A percentile compares a stretch with the other conserved stretches of the same genome.
These are phyloP conservation scores for Marisa cornuarietis DNA, from an alignment of 1,140 invertebrate genomes.

Conservation along the genomic window DNA sequence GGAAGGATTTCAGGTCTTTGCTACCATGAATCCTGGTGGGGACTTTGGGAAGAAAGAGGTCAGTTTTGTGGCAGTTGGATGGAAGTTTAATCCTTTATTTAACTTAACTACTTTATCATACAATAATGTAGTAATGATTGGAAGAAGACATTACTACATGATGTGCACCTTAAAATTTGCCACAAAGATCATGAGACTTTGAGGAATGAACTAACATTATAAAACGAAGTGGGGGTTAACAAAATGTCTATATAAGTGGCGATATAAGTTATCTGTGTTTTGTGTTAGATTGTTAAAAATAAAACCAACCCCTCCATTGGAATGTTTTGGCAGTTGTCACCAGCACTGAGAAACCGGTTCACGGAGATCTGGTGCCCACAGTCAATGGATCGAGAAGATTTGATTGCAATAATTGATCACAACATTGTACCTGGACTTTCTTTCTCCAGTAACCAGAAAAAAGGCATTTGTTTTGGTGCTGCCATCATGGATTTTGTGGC, in stretches of 20 bases:
- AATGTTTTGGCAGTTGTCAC: slow-evolving; percentile 78
- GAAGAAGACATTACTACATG: too few relatives aligned
- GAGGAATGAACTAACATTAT: too few relatives aligned
- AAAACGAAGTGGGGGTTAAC: too few relatives aligned
- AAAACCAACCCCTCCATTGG: slow-evolving; percentile 22
- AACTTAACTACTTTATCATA: too few relatives aligned
- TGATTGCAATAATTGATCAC: slow-evolving; percentile 82
- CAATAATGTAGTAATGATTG: too few relatives aligned
- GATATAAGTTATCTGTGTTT: not conserved
- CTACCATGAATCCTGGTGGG: slow-evolving; percentile 99
- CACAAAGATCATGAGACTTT: too few relatives aligned
- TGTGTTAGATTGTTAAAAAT: not conserved
- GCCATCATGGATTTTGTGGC: slow-evolving; percentile 82
- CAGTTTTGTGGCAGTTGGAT: slow-evolving; percentile 2
- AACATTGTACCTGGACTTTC: slow-evolving; percentile 74
- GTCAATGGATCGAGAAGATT: slow-evolving; percentile 75
- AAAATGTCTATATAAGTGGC: too few relatives aligned
- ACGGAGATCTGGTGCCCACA: slow-evolving; percentile 98
- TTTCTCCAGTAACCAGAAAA: slow-evolving; percentile 70
- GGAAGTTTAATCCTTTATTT: too few relatives aligned
- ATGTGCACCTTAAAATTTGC: too few relatives aligned
- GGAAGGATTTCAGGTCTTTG: slow-evolving; percentile 88
- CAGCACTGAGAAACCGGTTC: slow-evolving; percentile 95
- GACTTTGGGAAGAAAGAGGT: slow-evolving; percentile 99
- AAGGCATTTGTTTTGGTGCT: slow-evolving; percentile 72